Base-by-base conservation (phyloP, 1,140 invertebrate genomes). In the Odontomachus brunneus region DNA sequence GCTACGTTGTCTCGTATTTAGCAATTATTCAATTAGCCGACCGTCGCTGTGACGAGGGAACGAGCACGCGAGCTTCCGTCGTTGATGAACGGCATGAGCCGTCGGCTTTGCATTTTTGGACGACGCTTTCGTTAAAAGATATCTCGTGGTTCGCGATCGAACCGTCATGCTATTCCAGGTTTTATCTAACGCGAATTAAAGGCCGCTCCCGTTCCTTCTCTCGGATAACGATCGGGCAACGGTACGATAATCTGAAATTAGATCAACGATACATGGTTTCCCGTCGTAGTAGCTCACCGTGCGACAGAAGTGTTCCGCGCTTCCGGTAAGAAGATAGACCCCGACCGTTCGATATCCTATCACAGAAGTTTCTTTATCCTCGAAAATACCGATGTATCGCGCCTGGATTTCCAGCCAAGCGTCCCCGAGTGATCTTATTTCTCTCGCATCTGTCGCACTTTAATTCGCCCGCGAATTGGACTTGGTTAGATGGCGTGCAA, bases 21-120 rank as follows among this genome's bases (percentile, higher is more conserved):
- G 75, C 65, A 71, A 69, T 75, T 75, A 75, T 75, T 75, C 73
- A 63, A 75, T 80, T 80, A 51, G 63, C 44, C 63, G 63, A 19
- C 24, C 65, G 29, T 19, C 51, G 29, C 22, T 44, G 51, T 15
- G 49, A 80, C 51, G 48, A 44, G 69, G 44, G 55, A 26, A 22
- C 33, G 33, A 57, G n/a, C 38, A 44, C 60, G 33, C 3, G 15
- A 57, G n/a, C 26, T 53, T 76, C 26, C n/a, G n/a, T 26, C n/a
- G 9, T 7, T 59, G 33, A 44, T 14, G 12, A 33, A n/a, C 29
- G 44, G 63, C 38, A 15, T 17, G 53, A 63, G 22, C 3, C 15
- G 7, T 0, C 12, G 3, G 29, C 11, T 19, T 80, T 29, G 5
- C 38, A 11, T 44, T 44, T 24, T 69, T 19, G n/a, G n/a, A 65